Base-by-base conservation (phyloP, 2,888 invertebrate species). In the Ophraella communa region DNA sequence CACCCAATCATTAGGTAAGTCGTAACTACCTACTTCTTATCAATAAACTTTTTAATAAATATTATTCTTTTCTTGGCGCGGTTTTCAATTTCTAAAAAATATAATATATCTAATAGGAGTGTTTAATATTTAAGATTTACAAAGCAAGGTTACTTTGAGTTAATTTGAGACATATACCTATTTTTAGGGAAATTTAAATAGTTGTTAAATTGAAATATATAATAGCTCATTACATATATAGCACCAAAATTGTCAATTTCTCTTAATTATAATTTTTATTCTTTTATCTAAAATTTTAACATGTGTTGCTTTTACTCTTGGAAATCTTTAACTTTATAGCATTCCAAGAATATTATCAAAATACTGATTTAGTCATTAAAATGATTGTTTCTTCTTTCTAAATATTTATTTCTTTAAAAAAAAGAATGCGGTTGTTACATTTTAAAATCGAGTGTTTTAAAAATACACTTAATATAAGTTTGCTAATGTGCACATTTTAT, bases 1-100 rank as follows among this genome's bases (percentile, higher is more conserved):
- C 56, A 72, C 74, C 73, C 73, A 74, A 74, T 70, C 73, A 73
- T 62, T 72, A 76, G 76, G 77, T 78, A 62, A 75, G 74, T 72
- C 60, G 47, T 71, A 69, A 69, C 61, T 54, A 14, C 64, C 58
- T 66, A 51, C 52, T 61, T 62, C 65, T 69, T 69, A 69, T 69
- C 69, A 67, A 62, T 63, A 24, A 47, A 52, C 53, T 61, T 52
- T 11, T 39, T 45, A 53, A 44, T 39, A 24, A 59, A 44, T 39
- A 53, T 47, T 62, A 57, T 35, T 49, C 55, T 23, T 53, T 64
- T 54, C 61, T 69, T 69, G 69, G 69, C 69, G 69, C 67, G 64
- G 55, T 69, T 65, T 66, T 67, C 62, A 69, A 60, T 66, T 66
- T 47, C 17, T 44, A 42, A 11, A 45, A 45, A 21, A n/a, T 45